Evolutionary conservation across 1,140 invertebrate genomes (phyloP), one percentile per base, ranked within the genome.

Genomic region (Scaptomyza graminum): DNA sequence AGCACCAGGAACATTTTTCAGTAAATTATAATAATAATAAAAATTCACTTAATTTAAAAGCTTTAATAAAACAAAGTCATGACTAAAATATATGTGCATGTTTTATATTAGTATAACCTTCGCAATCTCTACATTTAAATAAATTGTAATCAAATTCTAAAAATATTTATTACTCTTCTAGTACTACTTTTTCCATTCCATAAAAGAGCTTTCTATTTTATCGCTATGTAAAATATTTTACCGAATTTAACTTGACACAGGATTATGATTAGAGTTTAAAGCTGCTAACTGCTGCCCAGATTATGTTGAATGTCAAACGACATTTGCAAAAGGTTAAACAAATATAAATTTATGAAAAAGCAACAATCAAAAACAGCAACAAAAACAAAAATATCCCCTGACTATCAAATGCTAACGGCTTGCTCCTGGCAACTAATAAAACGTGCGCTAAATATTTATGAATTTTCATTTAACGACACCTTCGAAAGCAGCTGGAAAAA

Each of bases 361-460:
- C 55, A 68, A 71, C 34, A 76, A 22, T 22, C 18, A 22, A 22
- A 22, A 22, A 57, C 22, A 44, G 39, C 25, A 51, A 51, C 13
- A 65, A 31, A 4, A 34, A 57, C 41, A 8, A 41, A 34, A 37
- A 46, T 65, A 46, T 43, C 74, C 47, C 74, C 63, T 49, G 67
- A 82, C 63, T 43, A 13, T 51, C 51, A 62, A 69, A 57, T 52
- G 63, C 66, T 57, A 64, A 41, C 37, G 63, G 66, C 74, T 73
- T 64, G 57, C 51, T 51, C 44, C 64, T 64, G 61, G 31, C 61
- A 87, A 66, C 71, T 85, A 78, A 85, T 81, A 81, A 85, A 85
- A 85, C 82, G 82, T 87, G 82, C 74, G 73, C 77, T 78, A 87
- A 81, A 85, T 85, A 85, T 85, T 85, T 87, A 85, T 85, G 82